Evolutionary conservation across 2,113 vertebrate genomes (phyloP), one percentile per base, ranked within the genome.

Genomic region (Pituophis catenifer): DNA sequence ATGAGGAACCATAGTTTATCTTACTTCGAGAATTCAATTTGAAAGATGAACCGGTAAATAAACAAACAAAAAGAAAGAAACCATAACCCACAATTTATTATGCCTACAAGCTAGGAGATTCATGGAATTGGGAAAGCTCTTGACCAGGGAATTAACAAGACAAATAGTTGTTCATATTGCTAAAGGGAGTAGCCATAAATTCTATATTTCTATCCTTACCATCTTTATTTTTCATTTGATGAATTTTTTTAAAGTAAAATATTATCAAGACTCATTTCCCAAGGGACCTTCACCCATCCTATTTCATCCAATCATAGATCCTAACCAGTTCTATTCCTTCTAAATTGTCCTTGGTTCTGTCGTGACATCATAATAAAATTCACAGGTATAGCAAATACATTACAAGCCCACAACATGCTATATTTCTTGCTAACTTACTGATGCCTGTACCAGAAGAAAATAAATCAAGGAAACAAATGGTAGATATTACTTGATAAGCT

Each of bases 381-480:
- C 1, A 90, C 29, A 87, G 44, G 1, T 44, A 91, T 81, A 0
- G 57, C 58, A 38, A 93, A 53, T 17, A 38, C 65, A 91, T 90
- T 0, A 38, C 17, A 86, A 92, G 59, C 38, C 11, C 6, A 52
- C 0, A 19, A 21, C 5, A 24, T 12, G 7, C 10, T 15, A 19
- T 6, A 87, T 57, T 12, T 1, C 91, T 0, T 88, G 75, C 81
- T 89, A 91, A 0, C 0, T 10, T 70, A 89, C 38, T 9, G 6
- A 57, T 38, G 50, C 58, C 11, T 89, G 0, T 2, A 65, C 0
- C 13, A 89, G 7, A 93, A 88, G 0, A 58, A 1, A 11, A 90
- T 29, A 50, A 52, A 92, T 23, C 92, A 1, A 0, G 0, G 1
- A 53, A 1, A 0, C 1, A 50, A 62, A 50, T 53, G 4, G 0